Base-by-base conservation (phyloP, 2,797 vertebrate species). In the Syngnathus acus region DNA sequence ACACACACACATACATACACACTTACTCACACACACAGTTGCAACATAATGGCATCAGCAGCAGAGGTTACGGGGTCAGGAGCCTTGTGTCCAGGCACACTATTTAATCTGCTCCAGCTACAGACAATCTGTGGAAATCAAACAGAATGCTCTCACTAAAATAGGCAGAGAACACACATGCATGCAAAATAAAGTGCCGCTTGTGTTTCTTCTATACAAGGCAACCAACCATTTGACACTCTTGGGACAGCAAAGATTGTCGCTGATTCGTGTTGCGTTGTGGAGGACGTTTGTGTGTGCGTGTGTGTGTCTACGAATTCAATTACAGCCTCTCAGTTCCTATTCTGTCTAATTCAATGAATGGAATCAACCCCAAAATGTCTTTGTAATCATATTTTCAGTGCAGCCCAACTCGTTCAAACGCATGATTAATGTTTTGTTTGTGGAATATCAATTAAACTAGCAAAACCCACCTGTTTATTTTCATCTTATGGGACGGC, bases 161-260 rank as follows among this genome's bases (percentile, higher is more conserved):
- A 84, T 66, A 74, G 57, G 45, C 58, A 65, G 8, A 0, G 53
- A 68, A 62, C 66, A 69, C 37, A 67, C 65, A 66, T 62, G 61
- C 55, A 66, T 45, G 55, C 47, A 67, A 74, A 62, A 64, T 62
- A 53, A 62, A 74, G 62, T 26, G 45, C 40, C 43, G 66, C 71
- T 63, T 55, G 17, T 69, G 78, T 75, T 69, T 79, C 81, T 85
- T 85, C 86, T 86, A 84, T 87, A 88, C 85, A 88, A 83, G 86
- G 86, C 69, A 86, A 86, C 59, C 71, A 82, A 86, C 62, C 72
- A 82, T 78, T 77, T 65, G 57, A 76, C 68, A 67, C 76, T 81
- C 80, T 37, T 63, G 75, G 77, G 85, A 82, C 68, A 73, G 68
- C 66, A 81, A 54, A 79, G 81, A 86, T 78, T 81, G 80, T 83